These are phyloP conservation scores for Hofmannophila pseudospretella DNA, from an alignment of 2,888 invertebrate genomes.

Conservation along the genomic window DNA sequence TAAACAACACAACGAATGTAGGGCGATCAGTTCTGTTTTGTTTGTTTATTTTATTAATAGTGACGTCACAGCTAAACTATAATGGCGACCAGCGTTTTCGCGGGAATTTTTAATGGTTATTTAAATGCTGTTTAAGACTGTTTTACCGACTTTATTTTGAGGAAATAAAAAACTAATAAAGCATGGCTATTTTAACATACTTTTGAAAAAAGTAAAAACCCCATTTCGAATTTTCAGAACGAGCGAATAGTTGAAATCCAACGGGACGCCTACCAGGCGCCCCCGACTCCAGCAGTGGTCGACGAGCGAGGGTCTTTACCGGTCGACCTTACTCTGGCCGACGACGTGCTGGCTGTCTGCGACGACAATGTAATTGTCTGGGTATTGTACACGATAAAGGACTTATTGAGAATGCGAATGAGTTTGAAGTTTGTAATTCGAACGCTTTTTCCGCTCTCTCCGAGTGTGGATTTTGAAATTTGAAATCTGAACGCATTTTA, in stretches of 20 bases:
- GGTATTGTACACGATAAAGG: slow-evolving; percentile 47
- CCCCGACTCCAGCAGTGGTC: slow-evolving; percentile 8
- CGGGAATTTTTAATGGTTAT: background rate
- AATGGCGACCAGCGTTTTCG: too few relatives aligned
- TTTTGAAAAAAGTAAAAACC: background rate
- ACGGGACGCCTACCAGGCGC: slow-evolving; percentile 28
- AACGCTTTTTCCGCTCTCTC: too few relatives aligned
- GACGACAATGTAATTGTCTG: slow-evolving; percentile 71
- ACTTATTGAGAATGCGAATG: slow-evolving; percentile 26
- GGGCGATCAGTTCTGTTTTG: too few relatives aligned
- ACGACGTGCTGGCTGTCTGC: slow-evolving; percentile 46
- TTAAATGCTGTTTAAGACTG: background rate
- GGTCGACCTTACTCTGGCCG: slow-evolving; percentile 51
- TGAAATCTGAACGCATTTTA: too few relatives aligned
- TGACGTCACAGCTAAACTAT: too few relatives aligned
- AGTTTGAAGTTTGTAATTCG: background rate
- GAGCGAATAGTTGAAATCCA: slow-evolving; percentile 52
- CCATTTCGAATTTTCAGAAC: slow-evolving; percentile 57
- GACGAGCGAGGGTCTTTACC: slow-evolving; percentile 29
- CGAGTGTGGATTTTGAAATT: too few relatives aligned
- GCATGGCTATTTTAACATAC: background rate
- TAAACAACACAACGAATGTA: too few relatives aligned
- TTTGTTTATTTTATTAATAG: too few relatives aligned
- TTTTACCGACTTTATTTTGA: too few relatives aligned
- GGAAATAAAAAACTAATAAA: background rate